Conservation (phyloP, 2,113 vertebrate species). For the Morone saxatilis region DNA sequence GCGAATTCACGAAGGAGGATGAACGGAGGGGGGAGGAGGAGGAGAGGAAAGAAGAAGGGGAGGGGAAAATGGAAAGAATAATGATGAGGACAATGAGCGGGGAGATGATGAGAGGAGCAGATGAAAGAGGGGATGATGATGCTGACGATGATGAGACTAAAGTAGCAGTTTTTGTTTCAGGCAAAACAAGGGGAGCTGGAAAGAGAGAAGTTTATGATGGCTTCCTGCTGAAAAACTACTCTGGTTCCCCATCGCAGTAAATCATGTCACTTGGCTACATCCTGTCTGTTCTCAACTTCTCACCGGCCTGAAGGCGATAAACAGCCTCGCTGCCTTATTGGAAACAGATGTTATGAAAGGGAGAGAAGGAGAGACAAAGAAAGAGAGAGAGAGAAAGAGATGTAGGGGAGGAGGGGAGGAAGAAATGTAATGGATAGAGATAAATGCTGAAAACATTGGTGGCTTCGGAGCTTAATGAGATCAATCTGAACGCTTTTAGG, state of each 20-base stretch:
- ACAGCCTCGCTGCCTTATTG: constrained; percentile 59
- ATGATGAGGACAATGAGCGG: constrained; percentile 51
- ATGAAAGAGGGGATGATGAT: constrained; percentile 61
- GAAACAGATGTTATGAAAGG: constrained; percentile 72
- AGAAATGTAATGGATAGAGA: neutral
- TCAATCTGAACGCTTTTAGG: constrained; percentile 19
- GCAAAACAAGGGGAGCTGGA: neutral
- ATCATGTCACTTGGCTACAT: constrained; percentile 74
- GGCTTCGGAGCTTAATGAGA: constrained; percentile 15
- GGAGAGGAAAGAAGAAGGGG: neutral
- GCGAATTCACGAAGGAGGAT: constrained; percentile 56
- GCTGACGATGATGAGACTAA: constrained; percentile 59
- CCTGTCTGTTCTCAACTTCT: constrained; percentile 74
- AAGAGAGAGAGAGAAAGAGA: neutral
- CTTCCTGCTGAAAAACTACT: constrained; percentile 46
- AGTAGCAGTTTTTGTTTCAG: constrained; percentile 34
- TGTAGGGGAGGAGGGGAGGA: neutral
- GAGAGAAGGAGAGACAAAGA: constrained; percentile 8
- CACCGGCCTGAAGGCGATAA: constrained; percentile 66
- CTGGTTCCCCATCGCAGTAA: constrained; percentile 46
- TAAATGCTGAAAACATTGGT: neutral
- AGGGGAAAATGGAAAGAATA: constrained; percentile 45
- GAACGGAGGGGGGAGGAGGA: neutral
- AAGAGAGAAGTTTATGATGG: constrained; percentile 46
- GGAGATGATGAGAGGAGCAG: constrained; percentile 62